Conservation (phyloP, 2,113 vertebrate genomes). For the Tyto alba region DNA sequence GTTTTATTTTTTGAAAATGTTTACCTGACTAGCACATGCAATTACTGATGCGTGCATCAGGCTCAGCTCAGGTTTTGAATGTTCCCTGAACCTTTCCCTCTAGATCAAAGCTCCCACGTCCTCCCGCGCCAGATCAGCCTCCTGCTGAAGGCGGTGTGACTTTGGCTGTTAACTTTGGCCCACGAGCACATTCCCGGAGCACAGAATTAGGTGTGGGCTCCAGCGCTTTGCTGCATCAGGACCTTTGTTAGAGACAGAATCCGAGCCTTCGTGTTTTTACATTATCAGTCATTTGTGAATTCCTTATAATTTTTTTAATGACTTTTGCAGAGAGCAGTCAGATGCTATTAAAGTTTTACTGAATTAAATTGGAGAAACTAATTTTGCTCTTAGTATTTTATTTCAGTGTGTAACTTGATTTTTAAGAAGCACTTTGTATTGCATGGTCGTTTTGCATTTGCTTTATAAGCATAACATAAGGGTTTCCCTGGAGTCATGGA, state of each 20-base stretch:
- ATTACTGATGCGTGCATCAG: neutral
- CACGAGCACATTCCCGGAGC: neutral
- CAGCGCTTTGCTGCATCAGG: neutral
- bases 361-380: constrained; percentile 59
- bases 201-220: constrained; percentile 12
- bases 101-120: constrained; percentile 29
- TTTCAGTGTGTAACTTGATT: constrained; percentile 59
- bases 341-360: constrained; percentile 53
- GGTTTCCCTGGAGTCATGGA: constrained; percentile 61
- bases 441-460: constrained; percentile 28
- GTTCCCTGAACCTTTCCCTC: constrained; percentile 26
- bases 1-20: neutral
- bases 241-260: constrained; percentile 9
- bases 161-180: constrained; percentile 46
- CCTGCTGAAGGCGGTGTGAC: neutral
- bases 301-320: constrained; percentile 55
- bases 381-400: constrained; percentile 59
- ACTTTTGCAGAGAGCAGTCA: constrained; percentile 53
- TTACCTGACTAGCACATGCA: constrained; percentile 39
- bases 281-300: constrained; percentile 47
- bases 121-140: neutral
- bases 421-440: constrained; percentile 52
- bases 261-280: neutral
- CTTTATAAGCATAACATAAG: constrained; percentile 63
- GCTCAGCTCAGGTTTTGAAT: neutral